Conservation (phyloP, 1,140 invertebrate species). For the Halictus rubicundus region DNA sequence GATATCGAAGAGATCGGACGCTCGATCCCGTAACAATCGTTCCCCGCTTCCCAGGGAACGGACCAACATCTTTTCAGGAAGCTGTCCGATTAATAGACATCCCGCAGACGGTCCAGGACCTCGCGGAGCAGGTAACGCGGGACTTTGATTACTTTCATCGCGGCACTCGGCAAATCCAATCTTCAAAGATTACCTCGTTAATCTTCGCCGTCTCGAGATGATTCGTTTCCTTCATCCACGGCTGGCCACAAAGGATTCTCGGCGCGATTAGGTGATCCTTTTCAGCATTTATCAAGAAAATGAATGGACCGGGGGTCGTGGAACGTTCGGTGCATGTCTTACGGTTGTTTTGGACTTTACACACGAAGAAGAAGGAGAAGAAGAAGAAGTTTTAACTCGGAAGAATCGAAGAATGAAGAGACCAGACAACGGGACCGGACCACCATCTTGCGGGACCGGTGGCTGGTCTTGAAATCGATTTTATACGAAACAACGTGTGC, state of each 20-base stretch:
- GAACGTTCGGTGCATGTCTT: background rate
- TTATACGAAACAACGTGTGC: background rate
- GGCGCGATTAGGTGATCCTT: background rate
- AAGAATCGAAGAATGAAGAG: background rate
- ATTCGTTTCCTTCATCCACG: background rate
- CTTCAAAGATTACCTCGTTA: conserved; percentile 3
- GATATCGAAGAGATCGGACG: too few relatives aligned
- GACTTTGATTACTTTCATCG: conserved; percentile 1
- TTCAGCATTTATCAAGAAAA: background rate
- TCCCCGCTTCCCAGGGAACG: too few relatives aligned
- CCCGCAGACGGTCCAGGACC: background rate
- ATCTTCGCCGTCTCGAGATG: background rate
- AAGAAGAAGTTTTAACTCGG: too few relatives aligned
- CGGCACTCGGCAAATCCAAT: background rate
- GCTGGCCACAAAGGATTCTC: background rate
- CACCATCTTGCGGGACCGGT: background rate
- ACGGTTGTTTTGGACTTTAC: background rate
- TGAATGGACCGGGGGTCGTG: background rate
- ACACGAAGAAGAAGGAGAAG: too few relatives aligned
- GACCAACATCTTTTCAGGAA: background rate
- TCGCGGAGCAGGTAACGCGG: background rate
- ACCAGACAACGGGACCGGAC: too few relatives aligned
- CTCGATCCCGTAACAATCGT: too few relatives aligned
- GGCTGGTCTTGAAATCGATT: background rate
- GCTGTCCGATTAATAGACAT: background rate